Evolutionary conservation across 2,888 invertebrate genomes (phyloP).

Genomic region (Melangyna quadrimaculata): DNA sequence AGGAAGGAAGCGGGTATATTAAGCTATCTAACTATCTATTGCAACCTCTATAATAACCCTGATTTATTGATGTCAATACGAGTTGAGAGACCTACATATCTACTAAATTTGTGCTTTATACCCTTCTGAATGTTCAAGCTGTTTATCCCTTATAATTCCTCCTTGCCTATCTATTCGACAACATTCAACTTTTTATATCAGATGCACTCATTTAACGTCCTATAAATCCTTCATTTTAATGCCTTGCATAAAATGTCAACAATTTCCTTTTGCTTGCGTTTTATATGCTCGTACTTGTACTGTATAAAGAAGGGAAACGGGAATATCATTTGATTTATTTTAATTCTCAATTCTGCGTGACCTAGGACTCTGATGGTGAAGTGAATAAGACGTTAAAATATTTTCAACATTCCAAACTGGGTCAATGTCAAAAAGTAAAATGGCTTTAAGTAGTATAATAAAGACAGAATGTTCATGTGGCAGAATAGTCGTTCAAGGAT

Average conservation of each 20-base stretch:
- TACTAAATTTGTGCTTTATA: not conserved
- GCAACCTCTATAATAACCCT: not conserved
- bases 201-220: not conserved
- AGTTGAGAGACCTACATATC: too few species aligned
- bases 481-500: not conserved
- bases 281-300: not conserved
- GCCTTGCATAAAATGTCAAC: conserved; percentile 20
- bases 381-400: not conserved
- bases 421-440: conserved; percentile 8
- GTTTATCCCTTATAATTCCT: not conserved
- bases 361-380: not conserved
- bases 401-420: not conserved
- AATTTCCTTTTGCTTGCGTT: not conserved
- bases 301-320: not conserved
- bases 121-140: not conserved
- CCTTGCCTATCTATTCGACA: not conserved
- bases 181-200: not conserved
- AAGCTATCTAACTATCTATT: too few species aligned
- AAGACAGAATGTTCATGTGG: conserved; percentile 3
- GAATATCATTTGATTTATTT: conserved; percentile 1
- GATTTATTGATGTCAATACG: not conserved
- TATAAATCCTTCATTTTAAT: conserved; percentile 19
- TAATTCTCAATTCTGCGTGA: not conserved
- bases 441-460: not conserved
- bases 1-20: too few species aligned